Evolutionary conservation across 1,140 invertebrate genomes (phyloP).

Genomic region (Diplogasteroides magnus): DNA sequence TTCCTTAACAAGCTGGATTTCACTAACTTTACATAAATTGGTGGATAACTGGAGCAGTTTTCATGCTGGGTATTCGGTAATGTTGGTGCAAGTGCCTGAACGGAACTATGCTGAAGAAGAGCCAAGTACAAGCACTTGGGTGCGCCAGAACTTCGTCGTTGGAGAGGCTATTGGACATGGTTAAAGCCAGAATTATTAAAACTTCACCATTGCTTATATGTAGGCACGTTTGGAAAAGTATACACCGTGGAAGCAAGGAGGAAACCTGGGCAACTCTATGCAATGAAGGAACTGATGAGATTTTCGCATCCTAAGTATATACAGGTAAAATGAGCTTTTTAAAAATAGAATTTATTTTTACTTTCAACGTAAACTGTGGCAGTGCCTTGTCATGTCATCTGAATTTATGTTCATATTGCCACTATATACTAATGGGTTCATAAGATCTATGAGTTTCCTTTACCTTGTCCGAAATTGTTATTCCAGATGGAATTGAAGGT

Average conservation of each 20-base stretch:
- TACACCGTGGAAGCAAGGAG: slow-evolving; percentile 21
- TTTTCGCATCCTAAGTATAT: slow-evolving; percentile 20
- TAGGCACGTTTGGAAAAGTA: slow-evolving; percentile 28
- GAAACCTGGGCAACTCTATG: slow-evolving; percentile 16
- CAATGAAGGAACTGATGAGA: slow-evolving; percentile 22
- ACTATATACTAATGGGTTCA: too few species aligned
- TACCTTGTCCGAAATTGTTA: too few species aligned
- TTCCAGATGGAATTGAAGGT: slow-evolving; percentile 31
- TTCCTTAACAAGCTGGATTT: too few species aligned
- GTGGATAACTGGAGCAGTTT: too few species aligned
- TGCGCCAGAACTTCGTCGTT: slow-evolving; percentile 21
- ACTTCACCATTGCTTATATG: slow-evolving; percentile 6
- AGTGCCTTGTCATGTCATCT: too few species aligned
- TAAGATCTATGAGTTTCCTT: too few species aligned
- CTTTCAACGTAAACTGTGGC: too few species aligned
- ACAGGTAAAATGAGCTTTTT: too few species aligned
- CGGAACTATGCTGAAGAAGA: slow-evolving; percentile 4
- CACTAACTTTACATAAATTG: too few species aligned
- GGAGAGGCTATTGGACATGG: slow-evolving; percentile 27
- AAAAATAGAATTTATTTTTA: too few species aligned
- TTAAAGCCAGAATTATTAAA: slow-evolving; percentile 8
- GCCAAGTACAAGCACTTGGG: slow-evolving; percentile 20
- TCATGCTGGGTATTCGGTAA: too few species aligned
- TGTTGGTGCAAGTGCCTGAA: not conserved
- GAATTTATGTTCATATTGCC: too few species aligned